Evolutionary conservation across 2,113 vertebrate species (phyloP).

Genomic region (Ageneiosus marmoratus): DNA sequence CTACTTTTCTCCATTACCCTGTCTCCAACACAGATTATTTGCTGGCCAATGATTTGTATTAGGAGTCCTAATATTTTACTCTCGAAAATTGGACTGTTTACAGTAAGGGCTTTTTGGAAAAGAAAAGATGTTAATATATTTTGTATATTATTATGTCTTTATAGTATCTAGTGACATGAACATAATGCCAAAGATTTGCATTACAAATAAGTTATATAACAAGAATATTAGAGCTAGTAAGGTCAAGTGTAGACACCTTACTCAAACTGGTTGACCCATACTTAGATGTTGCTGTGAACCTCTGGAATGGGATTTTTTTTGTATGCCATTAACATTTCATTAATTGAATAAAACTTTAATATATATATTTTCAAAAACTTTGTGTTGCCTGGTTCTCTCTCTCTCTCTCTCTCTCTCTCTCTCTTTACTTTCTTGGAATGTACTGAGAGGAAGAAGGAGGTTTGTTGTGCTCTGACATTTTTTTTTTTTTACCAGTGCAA

Average conservation of each 20-base stretch:
- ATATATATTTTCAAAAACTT: constrained; percentile 67
- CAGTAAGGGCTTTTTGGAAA: constrained; percentile 72
- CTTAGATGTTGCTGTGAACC: constrained; percentile 73
- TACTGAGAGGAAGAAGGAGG: background rate
- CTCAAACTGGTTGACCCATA: constrained; percentile 69
- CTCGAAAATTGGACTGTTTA: constrained; percentile 70
- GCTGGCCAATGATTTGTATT: constrained; percentile 69
- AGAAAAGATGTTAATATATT: constrained; percentile 79
- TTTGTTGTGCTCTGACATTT: background rate
- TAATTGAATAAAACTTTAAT: constrained; percentile 75
- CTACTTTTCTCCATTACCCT: constrained; percentile 32
- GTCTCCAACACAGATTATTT: constrained; percentile 54
- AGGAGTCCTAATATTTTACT: constrained; percentile 47
- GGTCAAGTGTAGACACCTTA: constrained; percentile 58
- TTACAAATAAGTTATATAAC: constrained; percentile 72
- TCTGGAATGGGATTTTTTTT: constrained; percentile 70
- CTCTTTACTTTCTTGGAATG: constrained; percentile 14
- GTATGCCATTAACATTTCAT: constrained; percentile 76
- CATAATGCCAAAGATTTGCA: constrained; percentile 75
- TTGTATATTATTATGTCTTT: constrained; percentile 62
- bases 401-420: constrained; percentile 27
- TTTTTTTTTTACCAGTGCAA: constrained; percentile 38
- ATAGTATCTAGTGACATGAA: constrained; percentile 64
- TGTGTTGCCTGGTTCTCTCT: constrained; percentile 5
- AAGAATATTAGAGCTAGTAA: constrained; percentile 56